Conservation (phyloP, 2,113 vertebrate species). For the Procavia capensis region DNA sequence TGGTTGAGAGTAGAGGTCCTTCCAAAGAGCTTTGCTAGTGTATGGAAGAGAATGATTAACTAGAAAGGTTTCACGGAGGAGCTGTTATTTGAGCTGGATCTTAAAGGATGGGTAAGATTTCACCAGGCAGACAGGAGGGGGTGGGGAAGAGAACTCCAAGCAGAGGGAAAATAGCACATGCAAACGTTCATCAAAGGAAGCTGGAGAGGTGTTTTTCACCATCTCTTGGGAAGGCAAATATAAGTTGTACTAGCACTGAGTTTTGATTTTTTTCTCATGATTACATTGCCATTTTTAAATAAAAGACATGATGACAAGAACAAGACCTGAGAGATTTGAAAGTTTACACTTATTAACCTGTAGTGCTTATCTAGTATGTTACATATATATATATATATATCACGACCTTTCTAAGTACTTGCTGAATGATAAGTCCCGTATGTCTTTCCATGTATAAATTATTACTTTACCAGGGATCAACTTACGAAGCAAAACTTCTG, state of each 20-base stretch:
- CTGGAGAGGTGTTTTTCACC: slow-evolving; percentile 25
- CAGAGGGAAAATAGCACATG: slow-evolving; percentile 61
- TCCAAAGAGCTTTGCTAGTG: slow-evolving; percentile 15
- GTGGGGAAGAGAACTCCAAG: slow-evolving; percentile 56
- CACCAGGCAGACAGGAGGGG: slow-evolving; percentile 44
- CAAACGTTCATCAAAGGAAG: slow-evolving; percentile 44
- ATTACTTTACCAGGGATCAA: slow-evolving; percentile 56
- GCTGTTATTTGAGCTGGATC: slow-evolving; percentile 65
- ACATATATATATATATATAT: too few species aligned
- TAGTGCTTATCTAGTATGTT: slow-evolving; percentile 70
- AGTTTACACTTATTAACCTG: slow-evolving; percentile 62
- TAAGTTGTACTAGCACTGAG: slow-evolving; percentile 44
- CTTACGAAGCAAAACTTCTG: slow-evolving; percentile 68
- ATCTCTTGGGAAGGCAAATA: slow-evolving; percentile 47
- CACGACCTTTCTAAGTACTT: slow-evolving; percentile 65
- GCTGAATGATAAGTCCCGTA: slow-evolving; percentile 61
- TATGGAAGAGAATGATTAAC: slow-evolving; percentile 45
- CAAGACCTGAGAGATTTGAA: slow-evolving; percentile 65
- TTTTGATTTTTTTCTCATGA: slow-evolving; percentile 65
- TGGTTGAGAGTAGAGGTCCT: slow-evolving; percentile 11
- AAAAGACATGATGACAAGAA: slow-evolving; percentile 48
- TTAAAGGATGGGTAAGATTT: slow-evolving; percentile 64
- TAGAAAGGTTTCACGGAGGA: slow-evolving; percentile 57
- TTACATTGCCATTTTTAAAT: slow-evolving; percentile 68
- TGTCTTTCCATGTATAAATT: slow-evolving; percentile 76